These are phyloP conservation scores for Siderastrea radians DNA, from an alignment of 92 coral and sea anemone species.

Conservation along the genomic window DNA sequence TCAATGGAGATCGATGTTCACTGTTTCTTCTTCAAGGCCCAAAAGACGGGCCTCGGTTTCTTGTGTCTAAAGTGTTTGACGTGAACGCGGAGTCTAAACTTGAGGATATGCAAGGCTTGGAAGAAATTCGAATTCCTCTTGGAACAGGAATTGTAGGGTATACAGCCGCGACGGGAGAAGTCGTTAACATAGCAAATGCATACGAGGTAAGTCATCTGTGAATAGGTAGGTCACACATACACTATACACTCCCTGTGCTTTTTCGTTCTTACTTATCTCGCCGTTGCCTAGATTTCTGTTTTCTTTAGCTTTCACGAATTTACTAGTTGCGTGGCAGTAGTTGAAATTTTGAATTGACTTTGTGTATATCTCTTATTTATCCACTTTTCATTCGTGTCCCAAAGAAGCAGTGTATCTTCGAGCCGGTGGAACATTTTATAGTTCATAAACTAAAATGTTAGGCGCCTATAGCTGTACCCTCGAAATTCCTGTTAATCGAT, in stretches of 20 bases:
- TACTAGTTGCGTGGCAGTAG: conserved; percentile 6
- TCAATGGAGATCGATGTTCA: conserved; percentile 99
- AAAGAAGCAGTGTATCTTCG: neutral
- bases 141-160: conserved; percentile 99
- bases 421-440: conserved; percentile 14
- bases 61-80: conserved; percentile 98
- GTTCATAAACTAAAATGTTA: conserved; percentile 39
- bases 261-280: neutral
- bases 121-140: conserved; percentile 95
- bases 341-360: neutral
- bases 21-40: conserved; percentile 98
- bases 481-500: conserved; percentile 48
- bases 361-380: neutral
- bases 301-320: neutral
- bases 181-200: conserved; percentile 97
- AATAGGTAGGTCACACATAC: neutral
- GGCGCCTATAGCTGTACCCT: conserved; percentile 16
- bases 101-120: conserved; percentile 95
- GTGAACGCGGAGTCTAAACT: conserved; percentile 98
- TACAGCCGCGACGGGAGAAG: conserved; percentile 97
- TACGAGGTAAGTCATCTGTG: conserved; percentile 85
- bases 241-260: neutral
- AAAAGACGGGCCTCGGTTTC: conserved; percentile 93
- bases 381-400: conserved; percentile 3
- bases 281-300: conserved; percentile 22